phyloP scores from a whole-genome alignment of 2,797 vertebrate species.

The Stomatorhinus walkeri region DNA sequence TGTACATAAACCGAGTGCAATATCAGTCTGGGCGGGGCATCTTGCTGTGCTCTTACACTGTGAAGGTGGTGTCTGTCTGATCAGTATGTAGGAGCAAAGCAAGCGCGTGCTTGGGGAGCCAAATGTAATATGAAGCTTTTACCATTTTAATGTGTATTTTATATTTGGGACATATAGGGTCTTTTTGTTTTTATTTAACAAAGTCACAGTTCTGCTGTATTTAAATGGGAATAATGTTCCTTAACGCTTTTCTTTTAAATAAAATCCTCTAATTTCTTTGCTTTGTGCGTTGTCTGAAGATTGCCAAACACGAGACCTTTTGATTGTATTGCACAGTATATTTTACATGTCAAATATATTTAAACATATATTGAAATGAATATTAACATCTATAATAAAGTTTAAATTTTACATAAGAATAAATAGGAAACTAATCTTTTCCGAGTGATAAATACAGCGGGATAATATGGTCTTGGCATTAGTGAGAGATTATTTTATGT shows the following conservation, averaged over 20 bases:
- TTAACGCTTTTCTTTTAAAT: slow-evolving; percentile 28
- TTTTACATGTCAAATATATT: background rate
- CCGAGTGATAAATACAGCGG: background rate
- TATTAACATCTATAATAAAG: background rate
- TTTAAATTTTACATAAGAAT: background rate
- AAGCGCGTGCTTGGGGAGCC: slow-evolving; percentile 48
- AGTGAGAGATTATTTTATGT: background rate
- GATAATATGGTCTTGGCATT: background rate
- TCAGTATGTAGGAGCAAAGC: slow-evolving; percentile 66
- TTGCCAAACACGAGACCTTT: background rate
- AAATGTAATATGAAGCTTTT: slow-evolving; percentile 31
- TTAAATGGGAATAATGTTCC: slow-evolving; percentile 27
- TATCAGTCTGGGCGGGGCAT: slow-evolving; percentile 60
- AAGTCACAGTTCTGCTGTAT: slow-evolving; percentile 26
- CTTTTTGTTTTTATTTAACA: slow-evolving; percentile 38
- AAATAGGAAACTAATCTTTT: background rate
- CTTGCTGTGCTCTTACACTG: slow-evolving; percentile 70
- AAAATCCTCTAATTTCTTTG: slow-evolving; percentile 25
- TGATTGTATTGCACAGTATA: background rate
- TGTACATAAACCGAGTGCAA: slow-evolving; percentile 76
- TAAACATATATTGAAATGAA: background rate
- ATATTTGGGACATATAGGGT: slow-evolving; percentile 28
- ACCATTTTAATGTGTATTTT: slow-evolving; percentile 32
- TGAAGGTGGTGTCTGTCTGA: slow-evolving; percentile 60
- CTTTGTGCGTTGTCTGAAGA: background rate